These are phyloP conservation scores for Trachelus stipa DNA, from an alignment of 2,888 invertebrate species.

Conservation along the genomic window DNA sequence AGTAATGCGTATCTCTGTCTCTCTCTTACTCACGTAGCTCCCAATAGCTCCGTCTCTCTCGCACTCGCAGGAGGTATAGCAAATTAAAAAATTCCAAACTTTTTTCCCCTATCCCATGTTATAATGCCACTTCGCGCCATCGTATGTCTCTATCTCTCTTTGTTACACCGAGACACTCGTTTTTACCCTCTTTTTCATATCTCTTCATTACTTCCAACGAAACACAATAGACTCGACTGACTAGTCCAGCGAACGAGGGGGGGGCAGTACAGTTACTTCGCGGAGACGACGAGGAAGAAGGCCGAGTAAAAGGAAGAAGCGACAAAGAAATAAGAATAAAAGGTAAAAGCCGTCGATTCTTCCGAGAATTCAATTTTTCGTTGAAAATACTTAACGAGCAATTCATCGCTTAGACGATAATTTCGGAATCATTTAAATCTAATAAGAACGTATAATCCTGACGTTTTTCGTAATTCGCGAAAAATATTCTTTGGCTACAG, in stretches of 20 bases:
- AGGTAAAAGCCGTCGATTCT: background rate
- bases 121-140: background rate
- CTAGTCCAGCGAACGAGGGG: background rate
- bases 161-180: background rate
- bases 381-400: background rate
- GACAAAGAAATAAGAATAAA: background rate
- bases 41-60: too few relatives aligned
- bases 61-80: background rate
- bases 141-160: background rate
- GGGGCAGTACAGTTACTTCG: background rate
- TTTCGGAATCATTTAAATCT: background rate
- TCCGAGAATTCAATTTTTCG: background rate
- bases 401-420: background rate
- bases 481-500: background rate
- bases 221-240: background rate
- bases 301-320: background rate
- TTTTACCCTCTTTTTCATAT: background rate
- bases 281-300: background rate
- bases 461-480: background rate
- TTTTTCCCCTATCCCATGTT: background rate
- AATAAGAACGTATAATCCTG: background rate
- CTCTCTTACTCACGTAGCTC: background rate
- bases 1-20: background rate
- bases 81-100: background rate
- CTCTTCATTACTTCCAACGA: background rate